Evolutionary conservation across 1,140 invertebrate genomes (phyloP).

Genomic region (Cyphomyrmex costatus): DNA sequence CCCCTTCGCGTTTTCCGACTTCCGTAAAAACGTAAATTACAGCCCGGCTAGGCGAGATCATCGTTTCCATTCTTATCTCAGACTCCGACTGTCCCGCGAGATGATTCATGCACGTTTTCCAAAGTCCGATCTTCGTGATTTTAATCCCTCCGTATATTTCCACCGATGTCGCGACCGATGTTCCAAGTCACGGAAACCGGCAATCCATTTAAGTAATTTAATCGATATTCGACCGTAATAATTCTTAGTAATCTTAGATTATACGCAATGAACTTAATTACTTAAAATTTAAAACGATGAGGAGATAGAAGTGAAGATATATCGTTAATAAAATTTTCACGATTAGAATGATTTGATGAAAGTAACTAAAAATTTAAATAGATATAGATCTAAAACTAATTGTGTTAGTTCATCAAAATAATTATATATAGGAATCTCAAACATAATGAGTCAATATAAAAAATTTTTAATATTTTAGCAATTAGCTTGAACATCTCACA

Average conservation of each 20-base stretch:
- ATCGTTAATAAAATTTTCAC: neutral
- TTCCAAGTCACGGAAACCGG: constrained; percentile 16
- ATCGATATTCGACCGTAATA: constrained; percentile 7
- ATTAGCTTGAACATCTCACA: too few relatives aligned
- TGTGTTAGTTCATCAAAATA: too few relatives aligned
- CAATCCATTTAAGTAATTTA: constrained; percentile 23
- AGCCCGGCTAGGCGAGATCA: constrained; percentile 63
- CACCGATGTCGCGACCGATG: constrained; percentile 11
- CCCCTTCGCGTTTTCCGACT: constrained; percentile 24
- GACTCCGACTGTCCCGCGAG: constrained; percentile 29
- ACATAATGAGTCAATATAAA: too few relatives aligned
- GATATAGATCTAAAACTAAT: too few relatives aligned
- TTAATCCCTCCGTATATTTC: constrained; percentile 53
- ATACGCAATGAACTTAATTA: constrained; percentile 15
- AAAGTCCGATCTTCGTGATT: constrained; percentile 58
- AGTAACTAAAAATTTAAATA: too few relatives aligned
- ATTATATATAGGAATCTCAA: too few relatives aligned
- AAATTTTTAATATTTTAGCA: too few relatives aligned
- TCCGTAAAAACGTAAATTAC: constrained; percentile 76
- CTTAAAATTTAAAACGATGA: neutral
- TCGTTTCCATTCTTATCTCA: constrained; percentile 72
- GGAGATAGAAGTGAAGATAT: neutral
- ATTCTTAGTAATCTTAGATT: neutral
- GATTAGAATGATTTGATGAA: too few relatives aligned
- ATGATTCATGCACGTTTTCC: constrained; percentile 62